Conservation (phyloP, 1,140 invertebrate genomes). For the Octopus sinensis region DNA sequence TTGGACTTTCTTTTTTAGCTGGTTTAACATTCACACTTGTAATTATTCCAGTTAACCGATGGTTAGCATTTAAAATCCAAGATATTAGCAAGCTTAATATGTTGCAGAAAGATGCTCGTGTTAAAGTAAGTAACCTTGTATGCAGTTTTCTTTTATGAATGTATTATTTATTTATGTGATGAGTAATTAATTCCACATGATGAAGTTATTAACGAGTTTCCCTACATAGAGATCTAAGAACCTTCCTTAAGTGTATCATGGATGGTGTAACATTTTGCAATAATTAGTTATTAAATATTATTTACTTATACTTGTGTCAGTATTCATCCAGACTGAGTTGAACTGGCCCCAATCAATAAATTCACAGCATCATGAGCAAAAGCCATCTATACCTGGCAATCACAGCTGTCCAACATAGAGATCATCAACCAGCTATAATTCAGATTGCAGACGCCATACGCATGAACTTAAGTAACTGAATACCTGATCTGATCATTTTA, state of each 20-base stretch:
- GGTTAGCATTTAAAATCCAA: slow-evolving; percentile 84
- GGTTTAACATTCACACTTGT: slow-evolving; percentile 82
- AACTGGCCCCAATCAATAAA: neutral
- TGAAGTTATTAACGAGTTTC: too few relatives aligned
- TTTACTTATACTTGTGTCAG: neutral
- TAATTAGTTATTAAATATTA: neutral
- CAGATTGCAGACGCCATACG: too few relatives aligned
- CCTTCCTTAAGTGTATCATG: neutral
- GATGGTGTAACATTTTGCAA: neutral
- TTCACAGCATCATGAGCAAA: too few relatives aligned
- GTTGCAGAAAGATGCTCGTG: slow-evolving; percentile 84
- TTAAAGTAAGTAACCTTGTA: slow-evolving; percentile 62
- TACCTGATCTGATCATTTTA: too few relatives aligned
- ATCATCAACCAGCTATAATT: too few relatives aligned
- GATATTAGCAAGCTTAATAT: slow-evolving; percentile 83
- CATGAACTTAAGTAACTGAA: too few relatives aligned
- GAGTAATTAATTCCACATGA: too few relatives aligned
- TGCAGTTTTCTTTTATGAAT: too few relatives aligned
- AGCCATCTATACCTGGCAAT: too few relatives aligned
- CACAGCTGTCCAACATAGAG: too few relatives aligned
- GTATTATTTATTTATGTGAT: too few relatives aligned
- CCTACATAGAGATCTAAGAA: too few relatives aligned
- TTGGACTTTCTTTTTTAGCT: slow-evolving; percentile 86
- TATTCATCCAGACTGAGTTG: neutral
- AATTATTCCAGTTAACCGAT: slow-evolving; percentile 91